These are phyloP conservation scores for Pseudococcus viburni DNA, from an alignment of 2,888 invertebrate genomes.

Conservation along the genomic window DNA sequence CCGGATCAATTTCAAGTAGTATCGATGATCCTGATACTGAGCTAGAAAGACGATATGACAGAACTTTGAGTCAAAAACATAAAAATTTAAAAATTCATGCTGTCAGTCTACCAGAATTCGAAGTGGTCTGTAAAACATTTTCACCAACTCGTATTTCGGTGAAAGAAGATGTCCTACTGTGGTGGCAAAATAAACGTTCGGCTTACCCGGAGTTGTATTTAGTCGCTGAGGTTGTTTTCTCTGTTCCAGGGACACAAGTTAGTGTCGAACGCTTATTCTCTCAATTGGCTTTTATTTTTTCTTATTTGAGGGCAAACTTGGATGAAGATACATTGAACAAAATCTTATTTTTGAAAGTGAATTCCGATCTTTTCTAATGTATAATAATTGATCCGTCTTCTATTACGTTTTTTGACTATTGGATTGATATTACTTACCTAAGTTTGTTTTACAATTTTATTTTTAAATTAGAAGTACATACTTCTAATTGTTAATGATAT, in stretches of 20 bases:
- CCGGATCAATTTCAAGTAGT: not conserved
- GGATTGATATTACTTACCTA: too few relatives aligned
- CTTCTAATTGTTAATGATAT: too few relatives aligned
- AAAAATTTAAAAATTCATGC: not conserved
- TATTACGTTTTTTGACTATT: too few relatives aligned
- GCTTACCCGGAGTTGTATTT: slow-evolving; percentile 19
- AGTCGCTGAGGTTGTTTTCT: slow-evolving; percentile 6
- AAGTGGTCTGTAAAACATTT: not conserved
- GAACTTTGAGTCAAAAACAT: not conserved
- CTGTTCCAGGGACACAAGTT: slow-evolving; percentile 50
- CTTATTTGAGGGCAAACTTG: slow-evolving; percentile 20
- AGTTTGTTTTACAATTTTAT: too few relatives aligned
- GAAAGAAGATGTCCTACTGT: slow-evolving; percentile 38
- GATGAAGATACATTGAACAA: slow-evolving; percentile 12
- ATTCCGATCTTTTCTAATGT: slow-evolving; percentile 16
- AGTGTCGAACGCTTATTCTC: slow-evolving; percentile 63
- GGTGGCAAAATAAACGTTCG: not conserved
- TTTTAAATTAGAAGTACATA: too few relatives aligned
- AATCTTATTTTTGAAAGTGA: slow-evolving; percentile 44
- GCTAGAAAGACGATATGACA: not conserved
- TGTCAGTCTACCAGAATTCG: slow-evolving; percentile 2
- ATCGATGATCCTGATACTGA: not conserved
- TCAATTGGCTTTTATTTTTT: slow-evolving; percentile 44
- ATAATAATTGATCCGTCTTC: too few relatives aligned
- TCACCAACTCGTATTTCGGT: not conserved